These are phyloP conservation scores for Macrotrachela quadricornifera DNA, from an alignment of 1,140 invertebrate species.

Conservation along the genomic window DNA sequence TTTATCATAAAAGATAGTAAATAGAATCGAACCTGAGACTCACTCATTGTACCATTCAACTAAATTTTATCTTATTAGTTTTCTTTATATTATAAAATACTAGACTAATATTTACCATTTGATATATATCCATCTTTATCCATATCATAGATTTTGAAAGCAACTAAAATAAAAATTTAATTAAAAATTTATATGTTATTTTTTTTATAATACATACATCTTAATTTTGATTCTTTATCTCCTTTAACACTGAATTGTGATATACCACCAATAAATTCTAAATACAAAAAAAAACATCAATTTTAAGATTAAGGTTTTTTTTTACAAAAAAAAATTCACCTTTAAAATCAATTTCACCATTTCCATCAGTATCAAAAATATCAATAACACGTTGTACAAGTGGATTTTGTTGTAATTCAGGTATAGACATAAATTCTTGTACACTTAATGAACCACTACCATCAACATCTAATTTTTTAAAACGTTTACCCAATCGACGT, in stretches of 20 bases:
- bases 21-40: too few species aligned
- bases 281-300: conserved; percentile 13
- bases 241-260: conserved; percentile 98
- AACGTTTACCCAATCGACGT: conserved; percentile 79
- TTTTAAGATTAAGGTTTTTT: neutral
- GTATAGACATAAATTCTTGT: conserved; percentile 94
- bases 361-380: conserved; percentile 94
- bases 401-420: conserved; percentile 91
- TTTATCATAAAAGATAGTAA: too few species aligned
- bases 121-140: conserved; percentile 97
- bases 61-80: too few species aligned
- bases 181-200: neutral
- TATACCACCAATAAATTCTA: conserved; percentile 94
- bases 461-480: conserved; percentile 85
- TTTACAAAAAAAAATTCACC: conserved; percentile 31
- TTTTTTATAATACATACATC: conserved; percentile 36
- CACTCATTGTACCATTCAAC: too few species aligned
- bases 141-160: conserved; percentile 98
- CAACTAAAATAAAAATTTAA: conserved; percentile 35
- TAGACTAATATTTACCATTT: conserved; percentile 44
- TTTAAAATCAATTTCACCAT: conserved; percentile 86
- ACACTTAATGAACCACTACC: conserved; percentile 88
- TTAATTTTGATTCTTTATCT: conserved; percentile 85
- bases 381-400: conserved; percentile 92
- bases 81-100: too few species aligned